These are phyloP conservation scores for Sphaeramia orbicularis DNA, from an alignment of 2,797 vertebrate genomes.

Conservation along the genomic window DNA sequence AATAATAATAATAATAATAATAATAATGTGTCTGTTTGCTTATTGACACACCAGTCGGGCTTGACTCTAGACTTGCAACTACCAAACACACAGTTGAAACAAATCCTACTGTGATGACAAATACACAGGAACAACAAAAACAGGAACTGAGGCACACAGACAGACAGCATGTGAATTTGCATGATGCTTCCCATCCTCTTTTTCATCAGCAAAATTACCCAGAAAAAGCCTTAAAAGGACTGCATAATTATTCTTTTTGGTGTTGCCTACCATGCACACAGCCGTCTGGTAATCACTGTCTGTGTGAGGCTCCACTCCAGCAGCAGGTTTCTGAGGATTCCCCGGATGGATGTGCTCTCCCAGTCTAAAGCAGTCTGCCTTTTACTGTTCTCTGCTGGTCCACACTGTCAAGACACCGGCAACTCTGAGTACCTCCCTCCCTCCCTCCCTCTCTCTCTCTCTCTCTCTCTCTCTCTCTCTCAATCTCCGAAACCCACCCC, in stretches of 20 bases:
- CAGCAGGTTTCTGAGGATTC: slow-evolving; percentile 55
- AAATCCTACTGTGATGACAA: slow-evolving; percentile 12
- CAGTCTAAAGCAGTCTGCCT: slow-evolving; percentile 39
- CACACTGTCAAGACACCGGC: slow-evolving; percentile 71
- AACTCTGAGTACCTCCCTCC: slow-evolving; percentile 48
- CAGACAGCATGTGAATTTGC: slow-evolving; percentile 28
- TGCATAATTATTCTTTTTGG: slow-evolving; percentile 13
- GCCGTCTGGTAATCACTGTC: slow-evolving; percentile 43
- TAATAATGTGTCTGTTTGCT: not conserved
- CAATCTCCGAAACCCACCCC: slow-evolving; percentile 64
- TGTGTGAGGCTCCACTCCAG: slow-evolving; percentile 52
- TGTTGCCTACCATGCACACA: slow-evolving; percentile 64
- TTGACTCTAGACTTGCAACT: not conserved
- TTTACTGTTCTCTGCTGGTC: slow-evolving; percentile 36
- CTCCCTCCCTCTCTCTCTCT: slow-evolving; percentile 79
- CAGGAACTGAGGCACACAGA: slow-evolving; percentile 32
- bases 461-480: slow-evolving; percentile 81
- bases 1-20: no score
- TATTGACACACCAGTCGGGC: not conserved
- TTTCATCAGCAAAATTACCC: slow-evolving; percentile 7
- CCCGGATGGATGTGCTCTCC: slow-evolving; percentile 45
- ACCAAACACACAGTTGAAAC: not conserved
- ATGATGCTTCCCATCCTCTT: slow-evolving; percentile 20
- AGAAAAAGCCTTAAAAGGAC: slow-evolving; percentile 12
- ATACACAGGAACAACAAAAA: slow-evolving; percentile 18